phyloP scores from a whole-genome alignment of 2,797 vertebrate genomes.

The Geotria australis region DNA sequence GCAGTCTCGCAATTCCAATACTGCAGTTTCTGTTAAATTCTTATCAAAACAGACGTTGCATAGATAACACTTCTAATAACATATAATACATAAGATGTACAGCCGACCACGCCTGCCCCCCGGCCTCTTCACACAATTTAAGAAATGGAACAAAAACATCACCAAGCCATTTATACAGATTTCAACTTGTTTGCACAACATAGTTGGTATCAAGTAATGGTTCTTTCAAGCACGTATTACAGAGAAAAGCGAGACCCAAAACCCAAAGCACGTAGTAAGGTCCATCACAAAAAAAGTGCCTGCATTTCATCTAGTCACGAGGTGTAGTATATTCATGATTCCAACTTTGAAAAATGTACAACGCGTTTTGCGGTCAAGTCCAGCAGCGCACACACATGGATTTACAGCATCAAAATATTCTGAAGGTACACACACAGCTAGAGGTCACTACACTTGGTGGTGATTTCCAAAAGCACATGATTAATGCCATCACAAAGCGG shows the following conservation, averaged over 20 bases:
- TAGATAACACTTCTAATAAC: slow-evolving; percentile 7
- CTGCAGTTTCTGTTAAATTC: slow-evolving; percentile 2
- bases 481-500: no score
- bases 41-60: slow-evolving; percentile 8
- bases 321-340: no score
- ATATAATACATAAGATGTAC: slow-evolving; percentile 7
- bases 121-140: background rate
- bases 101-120: background rate
- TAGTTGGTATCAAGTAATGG: background rate
- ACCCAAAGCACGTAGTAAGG: background rate
- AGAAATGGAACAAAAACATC: background rate
- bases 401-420: no score
- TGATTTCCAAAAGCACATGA: no score
- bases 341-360: no score
- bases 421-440: no score
- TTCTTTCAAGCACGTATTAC: background rate
- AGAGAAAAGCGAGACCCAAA: background rate
- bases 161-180: background rate
- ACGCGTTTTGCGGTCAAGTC: no score
- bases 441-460: no score
- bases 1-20: background rate
- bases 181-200: background rate
- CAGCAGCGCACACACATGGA: no score
- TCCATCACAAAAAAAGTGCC: background rate
- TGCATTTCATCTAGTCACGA: no score